A percentile compares a stretch with the other conserved stretches of the same genome.
phyloP scores from a whole-genome alignment of 2,888 invertebrate genomes.

The Volucella bombylans region DNA sequence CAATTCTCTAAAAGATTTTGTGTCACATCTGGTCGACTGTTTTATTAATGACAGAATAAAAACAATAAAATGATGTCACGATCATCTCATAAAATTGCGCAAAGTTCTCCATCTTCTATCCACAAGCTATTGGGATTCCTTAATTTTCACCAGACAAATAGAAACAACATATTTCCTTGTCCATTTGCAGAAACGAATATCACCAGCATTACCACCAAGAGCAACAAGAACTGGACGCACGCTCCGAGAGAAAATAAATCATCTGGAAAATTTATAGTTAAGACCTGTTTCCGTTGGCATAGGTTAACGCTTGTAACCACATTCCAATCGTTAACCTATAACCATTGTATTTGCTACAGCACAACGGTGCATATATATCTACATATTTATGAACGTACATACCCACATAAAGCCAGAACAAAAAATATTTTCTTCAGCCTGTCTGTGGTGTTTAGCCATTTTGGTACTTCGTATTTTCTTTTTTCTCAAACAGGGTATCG shows the following conservation, averaged over 20 bases:
- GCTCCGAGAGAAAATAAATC: constrained; percentile 62
- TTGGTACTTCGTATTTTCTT: constrained; percentile 38
- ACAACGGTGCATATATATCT: no score
- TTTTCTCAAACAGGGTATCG: background rate
- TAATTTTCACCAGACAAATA: constrained; percentile 39
- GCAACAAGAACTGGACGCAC: constrained; percentile 47
- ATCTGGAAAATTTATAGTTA: constrained; percentile 70
- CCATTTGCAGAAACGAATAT: constrained; percentile 26
- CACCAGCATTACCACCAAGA: constrained; percentile 2
- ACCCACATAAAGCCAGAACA: constrained; percentile 27
- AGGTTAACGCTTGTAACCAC: constrained; percentile 65
- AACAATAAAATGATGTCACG: constrained; percentile 69
- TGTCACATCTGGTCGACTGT: constrained; percentile 62
- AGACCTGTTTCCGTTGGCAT: constrained; percentile 65
- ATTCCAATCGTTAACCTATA: constrained; percentile 69
- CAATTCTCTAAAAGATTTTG: no score
- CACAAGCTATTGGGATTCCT: constrained; percentile 21
- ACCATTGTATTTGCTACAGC: constrained; percentile 52
- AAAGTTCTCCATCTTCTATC: constrained; percentile 11
- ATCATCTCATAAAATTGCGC: constrained; percentile 68
- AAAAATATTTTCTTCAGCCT: constrained; percentile 41
- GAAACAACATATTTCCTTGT: constrained; percentile 18
- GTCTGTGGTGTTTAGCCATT: constrained; percentile 44
- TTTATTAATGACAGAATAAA: constrained; percentile 67
- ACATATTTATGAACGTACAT: constrained; percentile 4